These are phyloP conservation scores for Pangasius macronema DNA, from an alignment of 2,797 vertebrate genomes.

Conservation along the genomic window DNA sequence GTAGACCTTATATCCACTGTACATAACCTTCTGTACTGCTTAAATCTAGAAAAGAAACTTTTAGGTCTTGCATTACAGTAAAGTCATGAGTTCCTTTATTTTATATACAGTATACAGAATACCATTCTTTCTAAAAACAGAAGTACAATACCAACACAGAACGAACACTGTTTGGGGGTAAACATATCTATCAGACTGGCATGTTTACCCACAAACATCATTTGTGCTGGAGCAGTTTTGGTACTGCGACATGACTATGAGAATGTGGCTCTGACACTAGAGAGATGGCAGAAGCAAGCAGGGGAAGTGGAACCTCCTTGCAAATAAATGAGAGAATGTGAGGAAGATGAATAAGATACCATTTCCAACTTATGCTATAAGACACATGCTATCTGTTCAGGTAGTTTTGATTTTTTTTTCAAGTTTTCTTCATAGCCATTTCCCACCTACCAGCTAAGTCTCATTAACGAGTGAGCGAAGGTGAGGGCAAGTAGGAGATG, in stretches of 20 bases:
- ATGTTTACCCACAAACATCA: slow-evolving; percentile 29
- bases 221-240: background rate
- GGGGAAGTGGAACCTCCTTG: background rate
- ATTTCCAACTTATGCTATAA: background rate
- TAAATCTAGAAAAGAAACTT: background rate
- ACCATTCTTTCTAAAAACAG: background rate
- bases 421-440: background rate
- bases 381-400: background rate
- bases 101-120: background rate
- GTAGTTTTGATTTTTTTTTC: background rate
- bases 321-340: background rate
- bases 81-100: background rate
- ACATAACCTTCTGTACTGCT: background rate
- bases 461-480: too few species aligned
- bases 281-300: background rate
- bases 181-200: slow-evolving; percentile 8
- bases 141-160: background rate
- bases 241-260: background rate
- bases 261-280: background rate
- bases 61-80: background rate
- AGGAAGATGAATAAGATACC: background rate
- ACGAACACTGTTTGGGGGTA: slow-evolving; percentile 22
- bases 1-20: too few species aligned
- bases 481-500: too few species aligned
- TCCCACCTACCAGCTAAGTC: background rate